These are phyloP conservation scores for Hydrochoerus hydrochaeris DNA, from an alignment of 2,113 vertebrate genomes.

Conservation along the genomic window DNA sequence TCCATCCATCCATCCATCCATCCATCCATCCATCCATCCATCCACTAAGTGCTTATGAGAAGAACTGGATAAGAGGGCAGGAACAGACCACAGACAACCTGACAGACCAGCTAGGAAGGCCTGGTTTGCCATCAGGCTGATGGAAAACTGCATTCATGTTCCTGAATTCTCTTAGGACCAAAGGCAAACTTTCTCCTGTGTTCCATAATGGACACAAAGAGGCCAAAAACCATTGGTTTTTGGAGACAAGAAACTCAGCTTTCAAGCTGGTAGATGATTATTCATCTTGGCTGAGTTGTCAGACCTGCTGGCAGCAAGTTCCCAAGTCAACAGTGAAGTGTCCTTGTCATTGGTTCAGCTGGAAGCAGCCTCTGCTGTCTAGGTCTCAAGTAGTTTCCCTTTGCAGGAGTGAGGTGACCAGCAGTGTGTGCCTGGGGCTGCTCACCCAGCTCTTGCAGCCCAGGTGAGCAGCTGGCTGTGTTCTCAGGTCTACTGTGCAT, in stretches of 20 bases:
- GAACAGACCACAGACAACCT: not conserved
- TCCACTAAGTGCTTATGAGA: not conserved
- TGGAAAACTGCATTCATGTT: not conserved
- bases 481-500: not conserved
- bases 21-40: not conserved
- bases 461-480: not conserved
- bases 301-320: not conserved
- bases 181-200: not conserved
- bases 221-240: not conserved
- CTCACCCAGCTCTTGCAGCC: not conserved
- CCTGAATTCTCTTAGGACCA: not conserved
- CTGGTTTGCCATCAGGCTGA: not conserved
- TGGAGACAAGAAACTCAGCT: not conserved
- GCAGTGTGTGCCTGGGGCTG: rapidly evolving
- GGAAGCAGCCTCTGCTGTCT: not conserved
- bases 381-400: not conserved
- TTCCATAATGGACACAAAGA: not conserved
- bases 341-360: not conserved
- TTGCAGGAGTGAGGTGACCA: not conserved
- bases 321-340: not conserved
- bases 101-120: too few species aligned
- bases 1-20: not conserved
- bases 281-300: not conserved
- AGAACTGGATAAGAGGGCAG: not conserved
- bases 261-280: not conserved